These are phyloP conservation scores for Halichoeres trimaculatus DNA, from an alignment of 2,113 vertebrate genomes.

Conservation along the genomic window DNA sequence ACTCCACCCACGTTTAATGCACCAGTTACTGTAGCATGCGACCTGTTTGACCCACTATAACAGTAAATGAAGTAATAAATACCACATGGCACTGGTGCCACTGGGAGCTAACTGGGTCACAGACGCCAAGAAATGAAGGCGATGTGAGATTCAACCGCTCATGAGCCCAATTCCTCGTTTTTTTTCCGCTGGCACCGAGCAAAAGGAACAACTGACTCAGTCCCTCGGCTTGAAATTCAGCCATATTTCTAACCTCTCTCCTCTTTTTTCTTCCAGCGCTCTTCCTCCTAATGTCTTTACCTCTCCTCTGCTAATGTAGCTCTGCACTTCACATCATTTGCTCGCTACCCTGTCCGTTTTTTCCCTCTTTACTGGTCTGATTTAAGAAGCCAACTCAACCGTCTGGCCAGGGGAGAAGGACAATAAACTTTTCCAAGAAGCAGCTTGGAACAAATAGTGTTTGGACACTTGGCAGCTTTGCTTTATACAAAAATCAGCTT, in stretches of 20 bases:
- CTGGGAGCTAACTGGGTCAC: constrained; percentile 69
- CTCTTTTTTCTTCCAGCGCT: constrained; percentile 42
- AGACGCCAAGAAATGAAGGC: constrained; percentile 60
- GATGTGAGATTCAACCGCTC: constrained; percentile 65
- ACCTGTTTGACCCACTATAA: constrained; percentile 37
- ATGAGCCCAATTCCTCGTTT: constrained; percentile 72
- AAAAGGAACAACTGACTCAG: constrained; percentile 84
- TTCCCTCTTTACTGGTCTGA: constrained; percentile 1
- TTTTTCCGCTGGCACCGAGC: constrained; percentile 80
- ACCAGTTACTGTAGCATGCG: neutral
- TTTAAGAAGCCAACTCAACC: neutral
- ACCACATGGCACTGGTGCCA: constrained; percentile 8
- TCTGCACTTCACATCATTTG: constrained; percentile 49
- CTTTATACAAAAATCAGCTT: neutral
- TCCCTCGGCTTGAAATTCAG: constrained; percentile 70
- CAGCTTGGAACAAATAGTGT: constrained; percentile 27
- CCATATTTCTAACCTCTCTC: constrained; percentile 52
- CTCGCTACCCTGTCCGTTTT: neutral
- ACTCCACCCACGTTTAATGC: neutral
- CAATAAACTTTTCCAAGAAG: constrained; percentile 3
- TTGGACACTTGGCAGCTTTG: constrained; percentile 14
- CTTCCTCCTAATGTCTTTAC: constrained; percentile 64
- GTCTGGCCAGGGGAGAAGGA: constrained; percentile 20
- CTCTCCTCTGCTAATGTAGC: constrained; percentile 44
- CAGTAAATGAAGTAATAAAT: constrained; percentile 8